These are phyloP conservation scores for Xanthia icteritia DNA, from an alignment of 2,888 invertebrate genomes.

Conservation along the genomic window DNA sequence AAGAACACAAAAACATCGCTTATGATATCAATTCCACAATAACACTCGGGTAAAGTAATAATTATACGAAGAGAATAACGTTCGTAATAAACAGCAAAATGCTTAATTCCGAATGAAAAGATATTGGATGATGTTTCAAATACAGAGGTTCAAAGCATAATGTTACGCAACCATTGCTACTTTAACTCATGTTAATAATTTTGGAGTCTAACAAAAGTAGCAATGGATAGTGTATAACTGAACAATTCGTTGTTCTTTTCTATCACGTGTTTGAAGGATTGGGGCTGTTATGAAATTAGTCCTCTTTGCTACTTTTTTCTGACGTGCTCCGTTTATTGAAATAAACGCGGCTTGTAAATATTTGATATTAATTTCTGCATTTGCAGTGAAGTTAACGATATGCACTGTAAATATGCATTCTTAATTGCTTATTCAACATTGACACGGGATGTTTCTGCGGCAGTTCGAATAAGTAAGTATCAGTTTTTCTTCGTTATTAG, in stretches of 20 bases:
- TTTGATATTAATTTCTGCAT: constrained; percentile 24
- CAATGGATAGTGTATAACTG: not conserved
- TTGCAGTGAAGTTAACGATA: constrained; percentile 10
- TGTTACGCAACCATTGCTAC: not conserved
- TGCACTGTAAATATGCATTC: constrained; percentile 10
- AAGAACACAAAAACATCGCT: constrained; percentile 36
- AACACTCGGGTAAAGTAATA: constrained; percentile 46
- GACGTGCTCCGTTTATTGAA: constrained; percentile 11
- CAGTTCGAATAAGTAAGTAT: no score
- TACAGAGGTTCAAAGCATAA: not conserved
- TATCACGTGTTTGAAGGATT: not conserved
- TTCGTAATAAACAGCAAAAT: constrained; percentile 50
- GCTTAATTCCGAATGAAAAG: constrained; percentile 44
- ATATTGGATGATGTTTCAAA: constrained; percentile 4
- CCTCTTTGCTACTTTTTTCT: constrained; percentile 27
- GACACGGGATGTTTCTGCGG: not conserved
- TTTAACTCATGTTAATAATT: not conserved
- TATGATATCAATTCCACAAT: constrained; percentile 50
- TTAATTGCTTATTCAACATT: constrained; percentile 9
- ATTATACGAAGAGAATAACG: constrained; percentile 28
- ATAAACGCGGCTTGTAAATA: constrained; percentile 19
- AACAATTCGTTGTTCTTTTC: not conserved
- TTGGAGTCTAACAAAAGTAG: not conserved
- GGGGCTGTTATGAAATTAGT: constrained; percentile 40
- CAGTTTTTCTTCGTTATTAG: not conserved